Base-by-base conservation (phyloP, 2,797 vertebrate genomes). In the Dendrocincla tyrannina region DNA sequence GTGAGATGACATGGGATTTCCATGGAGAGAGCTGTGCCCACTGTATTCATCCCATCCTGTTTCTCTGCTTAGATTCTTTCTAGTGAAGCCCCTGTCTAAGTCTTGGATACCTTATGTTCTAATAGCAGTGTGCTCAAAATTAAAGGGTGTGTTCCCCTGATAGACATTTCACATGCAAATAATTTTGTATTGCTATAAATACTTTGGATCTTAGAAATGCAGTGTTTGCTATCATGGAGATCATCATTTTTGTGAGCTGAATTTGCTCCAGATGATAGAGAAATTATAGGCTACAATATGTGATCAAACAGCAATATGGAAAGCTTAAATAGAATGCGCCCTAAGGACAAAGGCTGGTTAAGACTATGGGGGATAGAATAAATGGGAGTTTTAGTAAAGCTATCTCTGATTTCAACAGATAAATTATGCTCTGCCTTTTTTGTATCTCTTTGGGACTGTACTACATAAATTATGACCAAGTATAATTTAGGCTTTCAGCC, bases 381-480 rank as follows among this genome's bases (percentile, higher is more conserved):
- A 98, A 98, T 98, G 98, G 97, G 97, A 98, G 98, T 98, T 98
- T 98, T 98, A 98, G 98, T 98, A 98, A 98, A 98, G 98, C 98
- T 98, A 98, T 98, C 98, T 98, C 98, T 97, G 98, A 98, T 99
- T 98, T 98, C 97, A 97, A 98, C 98, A 98, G 98, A 99, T 98
- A 98, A 99, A 99, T 99, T 98, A 98, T 96, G 98, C 97, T 97
- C 97, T 97, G 98, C 98, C 97, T 98, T 98, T 98, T 98, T 97
- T 98, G 97, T 98, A 98, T 98, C 98, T 98, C 98, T 98, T 98
- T 98, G 98, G 98, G 98, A 98, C 98, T 98, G 98, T 98, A 98
- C 98, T 97, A 97, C 98, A 99, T 99, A 98, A 99, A 99, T 99
- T 99, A 99, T 99, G 99, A 98, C 98, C 98, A 98, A 98, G 99